Base-by-base conservation (phyloP, 2,113 vertebrate genomes). In the Calidris pygmaea region DNA sequence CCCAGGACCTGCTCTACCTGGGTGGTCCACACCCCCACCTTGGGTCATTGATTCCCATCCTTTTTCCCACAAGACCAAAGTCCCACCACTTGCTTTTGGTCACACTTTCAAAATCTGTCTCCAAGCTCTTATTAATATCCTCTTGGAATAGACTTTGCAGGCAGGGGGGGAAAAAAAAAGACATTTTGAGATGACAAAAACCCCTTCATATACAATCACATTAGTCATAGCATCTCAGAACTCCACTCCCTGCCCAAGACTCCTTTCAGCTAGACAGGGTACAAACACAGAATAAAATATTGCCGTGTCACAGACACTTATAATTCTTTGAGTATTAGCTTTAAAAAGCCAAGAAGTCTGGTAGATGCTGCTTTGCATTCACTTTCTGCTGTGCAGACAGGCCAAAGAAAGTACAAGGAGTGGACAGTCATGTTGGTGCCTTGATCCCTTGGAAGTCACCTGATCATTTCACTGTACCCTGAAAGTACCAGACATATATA, bases 201-300 rank as follows among this genome's bases (percentile, higher is more conserved):
- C 1, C 0, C 30, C 19, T n/a, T 62, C 34, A 48, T 52, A 68
- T 29, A 75, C 29, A 92, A 75, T 81, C 56, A 59, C 60, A 85
- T 71, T 78, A 89, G 73, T 86, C 63, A 89, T 26, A 76, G 65
- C 34, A 84, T 71, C n/a, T 56, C 39, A 81, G 78, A 92, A 86
- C 32, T 88, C 17, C 50, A 58, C 15, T 90, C 34, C 4, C 34
- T 91, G 39, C 22, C 22, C 52, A 56, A 76, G 60, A 75, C 21
- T 95, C 35, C 76, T 89, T 90, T 82, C 39, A 91, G 89, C 39
- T 81, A 45, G 60, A 75, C 34, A 0, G 3, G 14, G 26, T 78
- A 81, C 70, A 92, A 78, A 81, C 55, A 56, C 39, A 78, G 80
- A 87, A 87, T 92, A 65, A 96, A 95, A 95, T 87, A 93, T 19